phyloP scores from a whole-genome alignment of 2,888 invertebrate species.

The Myopa tessellatipennis region DNA sequence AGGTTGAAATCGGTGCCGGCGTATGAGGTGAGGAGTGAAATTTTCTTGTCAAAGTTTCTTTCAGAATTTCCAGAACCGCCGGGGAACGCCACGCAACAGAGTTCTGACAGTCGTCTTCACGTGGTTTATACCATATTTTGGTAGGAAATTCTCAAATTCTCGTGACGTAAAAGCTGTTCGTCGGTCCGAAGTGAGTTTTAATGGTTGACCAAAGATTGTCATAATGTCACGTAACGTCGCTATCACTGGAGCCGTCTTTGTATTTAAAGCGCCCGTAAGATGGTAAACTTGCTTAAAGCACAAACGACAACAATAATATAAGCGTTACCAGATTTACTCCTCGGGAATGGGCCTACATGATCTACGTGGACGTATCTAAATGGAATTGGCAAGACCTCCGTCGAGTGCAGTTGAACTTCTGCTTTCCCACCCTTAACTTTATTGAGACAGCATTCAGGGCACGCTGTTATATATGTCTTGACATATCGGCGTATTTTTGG shows the following conservation, averaged over 20 bases:
- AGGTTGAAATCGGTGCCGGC: too few relatives aligned
- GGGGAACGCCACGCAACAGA: too few relatives aligned
- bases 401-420: constrained; percentile 36
- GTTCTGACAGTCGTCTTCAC: constrained; percentile 49
- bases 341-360: constrained; percentile 46
- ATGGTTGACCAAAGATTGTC: constrained; percentile 36
- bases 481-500: constrained; percentile 48
- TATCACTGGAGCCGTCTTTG: constrained; percentile 41
- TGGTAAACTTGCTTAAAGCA: constrained; percentile 46
- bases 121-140: constrained; percentile 46
- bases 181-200: constrained; percentile 36
- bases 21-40: too few relatives aligned
- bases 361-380: constrained; percentile 46
- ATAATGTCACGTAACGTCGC: constrained; percentile 38
- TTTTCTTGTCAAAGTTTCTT: too few relatives aligned
- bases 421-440: constrained; percentile 44
- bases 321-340: constrained; percentile 42
- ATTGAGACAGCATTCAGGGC: constrained; percentile 13
- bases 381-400: constrained; percentile 41
- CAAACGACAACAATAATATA: constrained; percentile 43
- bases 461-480: constrained; percentile 44
- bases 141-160: constrained; percentile 46
- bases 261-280: constrained; percentile 44
- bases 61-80: too few relatives aligned
- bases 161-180: constrained; percentile 44